Evolutionary conservation across 2,113 vertebrate species (phyloP).

Genomic region (Manacus vitellinus): DNA sequence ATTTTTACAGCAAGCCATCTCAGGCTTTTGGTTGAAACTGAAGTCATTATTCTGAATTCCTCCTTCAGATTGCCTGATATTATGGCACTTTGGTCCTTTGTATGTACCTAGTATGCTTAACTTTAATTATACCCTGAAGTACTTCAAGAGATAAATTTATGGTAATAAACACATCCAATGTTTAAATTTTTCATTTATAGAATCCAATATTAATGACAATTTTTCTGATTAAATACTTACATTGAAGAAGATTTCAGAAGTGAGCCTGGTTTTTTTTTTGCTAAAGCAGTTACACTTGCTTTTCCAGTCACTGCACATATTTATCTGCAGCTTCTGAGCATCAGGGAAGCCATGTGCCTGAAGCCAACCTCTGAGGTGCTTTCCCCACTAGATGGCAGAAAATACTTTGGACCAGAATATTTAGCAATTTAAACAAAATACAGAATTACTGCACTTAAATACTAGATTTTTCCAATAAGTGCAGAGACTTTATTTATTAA

Average conservation of each 20-base stretch:
- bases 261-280: not conserved
- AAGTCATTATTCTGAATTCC: not conserved
- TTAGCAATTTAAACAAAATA: not conserved
- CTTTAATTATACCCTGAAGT: not conserved
- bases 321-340: not conserved
- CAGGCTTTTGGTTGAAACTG: not conserved
- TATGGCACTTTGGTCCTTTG: not conserved
- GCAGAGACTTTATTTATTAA: not conserved
- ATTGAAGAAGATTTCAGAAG: not conserved
- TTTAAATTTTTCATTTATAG: not conserved
- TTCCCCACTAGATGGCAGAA: conserved; percentile 71
- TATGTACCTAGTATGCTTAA: not conserved
- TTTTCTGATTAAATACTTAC: not conserved
- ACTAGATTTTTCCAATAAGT: not conserved
- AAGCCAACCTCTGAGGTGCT: not conserved
- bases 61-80: not conserved
- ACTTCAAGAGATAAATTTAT: not conserved
- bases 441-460: not conserved
- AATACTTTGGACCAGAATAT: not conserved
- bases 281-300: not conserved
- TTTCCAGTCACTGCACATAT: not conserved
- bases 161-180: not conserved
- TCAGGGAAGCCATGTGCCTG: not conserved
- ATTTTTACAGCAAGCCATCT: not conserved
- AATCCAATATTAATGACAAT: not conserved